Conservation (phyloP, 2,888 invertebrate genomes). For the Metellina segmentata region DNA sequence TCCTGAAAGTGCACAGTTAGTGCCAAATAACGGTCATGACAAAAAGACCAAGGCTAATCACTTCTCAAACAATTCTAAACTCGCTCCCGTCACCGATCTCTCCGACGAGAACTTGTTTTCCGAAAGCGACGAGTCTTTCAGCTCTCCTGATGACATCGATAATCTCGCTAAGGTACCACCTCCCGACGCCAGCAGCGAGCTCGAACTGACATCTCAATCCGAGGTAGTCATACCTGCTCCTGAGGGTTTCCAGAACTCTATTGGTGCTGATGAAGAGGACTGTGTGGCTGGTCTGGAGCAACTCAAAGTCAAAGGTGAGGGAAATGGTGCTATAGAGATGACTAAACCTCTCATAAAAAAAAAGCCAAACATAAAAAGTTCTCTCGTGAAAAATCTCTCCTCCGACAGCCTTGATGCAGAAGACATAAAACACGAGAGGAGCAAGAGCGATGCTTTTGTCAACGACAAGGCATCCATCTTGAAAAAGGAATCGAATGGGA, state of each 20-base stretch:
- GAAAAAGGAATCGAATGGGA: slow-evolving; percentile 86
- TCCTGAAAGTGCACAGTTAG: slow-evolving; percentile 33
- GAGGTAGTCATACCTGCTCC: slow-evolving; percentile 74
- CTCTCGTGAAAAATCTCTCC: slow-evolving; percentile 39
- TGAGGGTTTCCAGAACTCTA: slow-evolving; percentile 72
- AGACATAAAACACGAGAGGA: slow-evolving; percentile 70
- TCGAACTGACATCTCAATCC: slow-evolving; percentile 70
- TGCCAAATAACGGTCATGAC: slow-evolving; percentile 43
- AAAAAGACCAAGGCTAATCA: slow-evolving; percentile 57
- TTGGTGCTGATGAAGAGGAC: slow-evolving; percentile 68
- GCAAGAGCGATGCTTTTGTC: slow-evolving; percentile 74
- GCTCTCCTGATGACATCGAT: slow-evolving; percentile 61
- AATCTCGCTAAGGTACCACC: slow-evolving; percentile 54
- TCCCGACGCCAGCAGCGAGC: slow-evolving; percentile 51
- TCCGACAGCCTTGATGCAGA: slow-evolving; percentile 37
- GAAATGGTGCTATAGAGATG: slow-evolving; percentile 53
- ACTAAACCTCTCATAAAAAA: slow-evolving; percentile 56
- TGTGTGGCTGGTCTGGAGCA: slow-evolving; percentile 53
- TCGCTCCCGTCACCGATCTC: slow-evolving; percentile 69
- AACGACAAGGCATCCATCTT: slow-evolving; percentile 59
- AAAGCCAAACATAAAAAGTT: slow-evolving; percentile 48
- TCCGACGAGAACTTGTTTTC: slow-evolving; percentile 72
- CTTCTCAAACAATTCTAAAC: slow-evolving; percentile 60
- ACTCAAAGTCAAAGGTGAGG: slow-evolving; percentile 52
- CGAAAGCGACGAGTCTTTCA: slow-evolving; percentile 70